Evolutionary conservation across 2,113 vertebrate species (phyloP), one percentile per base, ranked within the genome.

Genomic region (Melanerpes formicivorus): DNA sequence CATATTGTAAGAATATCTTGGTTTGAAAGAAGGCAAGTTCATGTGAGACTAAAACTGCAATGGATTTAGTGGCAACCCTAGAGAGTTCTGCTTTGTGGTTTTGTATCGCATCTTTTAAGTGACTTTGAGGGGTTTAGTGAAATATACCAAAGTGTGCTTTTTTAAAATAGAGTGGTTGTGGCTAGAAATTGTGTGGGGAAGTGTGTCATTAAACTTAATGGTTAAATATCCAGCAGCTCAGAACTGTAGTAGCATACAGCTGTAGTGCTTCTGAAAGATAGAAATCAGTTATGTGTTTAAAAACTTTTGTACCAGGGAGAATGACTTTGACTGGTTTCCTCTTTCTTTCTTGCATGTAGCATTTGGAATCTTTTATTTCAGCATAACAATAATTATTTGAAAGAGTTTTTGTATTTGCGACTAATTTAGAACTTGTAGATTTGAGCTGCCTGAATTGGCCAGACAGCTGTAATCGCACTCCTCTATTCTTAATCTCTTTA

Each of bases 401-500:
- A 98, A 98, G 98, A 97, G 97, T 98, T 98, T 97, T 97, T 97
- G 98, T 99, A 98, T 98, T 97, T 97, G 98, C 96, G 98, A 99
- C 99, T 99, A 99, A 99, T 99, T 99, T 99, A 99, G 99, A 99
- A 99, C 98, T 99, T 99, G 99, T 99, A 99, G 99, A 99, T 99
- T 98, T 98, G 99, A 99, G 99, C 99, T 98, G 98, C 98, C 98
- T 99, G 99, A 99, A 99, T 99, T 99, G 99, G 99, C 99, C 99
- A 99, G 99, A 99, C 99, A 99, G 99, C 99, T 99, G 99, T 99
- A 99, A 99, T 99, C 99, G 98, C 99, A 99, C 99, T 99, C 99
- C 98, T 99, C 99, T 99, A 98, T 99, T 99, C 99, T 99, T 99
- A 99, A 99, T 99, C 99, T 99, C 99, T 99, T 99, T 99, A 99